Percentiles rank a stretch among this genome's conserved stretches.
These are phyloP conservation scores for Drosophila lacicola DNA, from an alignment of 2,888 invertebrate genomes.

Conservation along the genomic window DNA sequence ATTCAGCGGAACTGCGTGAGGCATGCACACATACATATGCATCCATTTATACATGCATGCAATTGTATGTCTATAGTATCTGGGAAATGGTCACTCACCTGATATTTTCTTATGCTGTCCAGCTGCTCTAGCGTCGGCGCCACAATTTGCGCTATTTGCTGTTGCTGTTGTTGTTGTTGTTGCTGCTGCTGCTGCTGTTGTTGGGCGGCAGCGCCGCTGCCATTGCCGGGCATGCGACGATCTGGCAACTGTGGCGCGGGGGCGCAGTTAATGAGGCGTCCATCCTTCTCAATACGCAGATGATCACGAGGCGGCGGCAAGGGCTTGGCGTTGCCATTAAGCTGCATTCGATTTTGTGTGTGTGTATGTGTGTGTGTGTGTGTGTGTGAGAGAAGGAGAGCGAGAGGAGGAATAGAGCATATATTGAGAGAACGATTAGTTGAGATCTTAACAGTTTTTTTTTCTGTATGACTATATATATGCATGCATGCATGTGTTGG, in stretches of 20 bases:
- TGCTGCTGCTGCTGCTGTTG: slow-evolving; percentile 22
- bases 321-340: slow-evolving; percentile 85
- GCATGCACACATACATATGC: neutral
- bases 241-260: slow-evolving; percentile 89
- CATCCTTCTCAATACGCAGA: slow-evolving; percentile 87
- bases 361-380: no score
- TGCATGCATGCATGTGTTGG: slow-evolving; percentile 6
- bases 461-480: neutral
- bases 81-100: slow-evolving; percentile 87
- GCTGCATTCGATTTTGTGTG: slow-evolving; percentile 58
- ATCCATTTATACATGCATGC: neutral
- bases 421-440: slow-evolving; percentile 25
- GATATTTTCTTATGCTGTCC: slow-evolving; percentile 96
- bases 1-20: neutral
- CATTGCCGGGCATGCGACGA: slow-evolving; percentile 85
- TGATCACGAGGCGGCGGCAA: slow-evolving; percentile 88
- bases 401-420: neutral
- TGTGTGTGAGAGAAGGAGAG: neutral
- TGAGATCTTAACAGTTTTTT: neutral
- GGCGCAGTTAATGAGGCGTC: slow-evolving; percentile 88
- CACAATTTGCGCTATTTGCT: slow-evolving; percentile 85
- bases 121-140: slow-evolving; percentile 94
- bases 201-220: slow-evolving; percentile 25
- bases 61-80: no score
- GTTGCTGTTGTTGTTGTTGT: slow-evolving; percentile 36